A percentile compares a stretch with the other conserved stretches of the same genome.
Evolutionary conservation across 2,888 invertebrate species (phyloP).

Genomic region (Phalera bucephala): DNA sequence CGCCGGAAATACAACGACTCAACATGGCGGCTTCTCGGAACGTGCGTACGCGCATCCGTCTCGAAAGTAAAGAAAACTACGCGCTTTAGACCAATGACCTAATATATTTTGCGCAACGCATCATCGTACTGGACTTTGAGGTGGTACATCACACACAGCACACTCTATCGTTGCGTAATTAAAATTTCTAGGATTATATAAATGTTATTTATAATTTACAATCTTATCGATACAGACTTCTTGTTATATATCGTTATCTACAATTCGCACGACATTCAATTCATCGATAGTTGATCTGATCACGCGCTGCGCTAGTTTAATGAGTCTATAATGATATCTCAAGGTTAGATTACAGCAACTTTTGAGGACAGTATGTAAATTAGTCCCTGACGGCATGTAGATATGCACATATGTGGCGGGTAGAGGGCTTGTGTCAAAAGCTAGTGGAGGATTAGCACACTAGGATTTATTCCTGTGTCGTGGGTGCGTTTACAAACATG

Average conservation of each 20-base stretch:
- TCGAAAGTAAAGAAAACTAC: conserved; percentile 39
- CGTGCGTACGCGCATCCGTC: conserved; percentile 49
- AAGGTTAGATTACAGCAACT: conserved; percentile 6
- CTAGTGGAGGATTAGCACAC: no score
- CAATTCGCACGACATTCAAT: conserved; percentile 23
- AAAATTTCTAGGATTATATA: conserved; percentile 19
- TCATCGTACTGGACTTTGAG: conserved; percentile 11
- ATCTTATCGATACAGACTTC: conserved; percentile 25
- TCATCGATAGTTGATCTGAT: conserved; percentile 15
- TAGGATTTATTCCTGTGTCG: no score
- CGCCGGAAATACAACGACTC: conserved; percentile 63
- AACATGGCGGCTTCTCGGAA: conserved; percentile 62
- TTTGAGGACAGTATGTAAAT: neutral
- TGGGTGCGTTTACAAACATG: no score
- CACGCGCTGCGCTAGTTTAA: conserved; percentile 6
- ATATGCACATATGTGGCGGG: no score
- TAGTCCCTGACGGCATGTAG: neutral
- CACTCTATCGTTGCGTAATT: no score
- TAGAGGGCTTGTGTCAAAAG: no score
- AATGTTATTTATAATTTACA: conserved; percentile 14
- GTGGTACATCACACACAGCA: no score
- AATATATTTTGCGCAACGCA: conserved; percentile 20
- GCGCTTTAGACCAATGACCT: conserved; percentile 18
- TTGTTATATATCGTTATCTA: conserved; percentile 25
- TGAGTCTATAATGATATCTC: conserved; percentile 9